phyloP scores from a whole-genome alignment of 2,113 vertebrate species.

The Haemorhous mexicanus region DNA sequence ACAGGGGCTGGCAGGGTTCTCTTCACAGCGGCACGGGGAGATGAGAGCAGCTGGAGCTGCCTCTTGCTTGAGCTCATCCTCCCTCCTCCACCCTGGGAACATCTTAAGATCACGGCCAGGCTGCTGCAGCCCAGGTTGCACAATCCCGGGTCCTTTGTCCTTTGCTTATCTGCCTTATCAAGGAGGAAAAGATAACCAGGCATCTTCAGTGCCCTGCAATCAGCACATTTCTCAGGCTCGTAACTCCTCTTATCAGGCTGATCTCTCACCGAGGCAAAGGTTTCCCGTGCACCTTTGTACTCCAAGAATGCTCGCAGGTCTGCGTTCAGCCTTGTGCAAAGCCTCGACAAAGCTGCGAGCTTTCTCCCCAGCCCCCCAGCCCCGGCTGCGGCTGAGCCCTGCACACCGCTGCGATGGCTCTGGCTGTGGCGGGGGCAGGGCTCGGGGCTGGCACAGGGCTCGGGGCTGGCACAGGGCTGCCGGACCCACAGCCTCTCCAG shows the following conservation, averaged over 20 bases:
- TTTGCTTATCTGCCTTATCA: slow-evolving; percentile 58
- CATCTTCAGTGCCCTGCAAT: slow-evolving; percentile 35
- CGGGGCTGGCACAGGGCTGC: background rate
- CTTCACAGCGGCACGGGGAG: rapidly evolving
- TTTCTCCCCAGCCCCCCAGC: background rate
- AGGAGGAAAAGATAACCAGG: slow-evolving; percentile 47
- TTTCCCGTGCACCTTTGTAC: slow-evolving; percentile 77
- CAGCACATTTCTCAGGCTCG: slow-evolving; percentile 50
- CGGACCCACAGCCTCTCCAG: background rate
- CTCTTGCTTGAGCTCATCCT: background rate
- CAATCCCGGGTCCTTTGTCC: slow-evolving; percentile 45
- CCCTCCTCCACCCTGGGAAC: background rate
- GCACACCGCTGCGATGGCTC: rapidly evolving
- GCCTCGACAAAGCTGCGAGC: background rate
- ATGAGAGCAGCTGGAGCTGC: background rate
- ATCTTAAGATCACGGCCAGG: background rate
- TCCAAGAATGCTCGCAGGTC: slow-evolving; percentile 66
- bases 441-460: background rate
- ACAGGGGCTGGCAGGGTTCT: background rate
- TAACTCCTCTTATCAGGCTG: slow-evolving; percentile 52
- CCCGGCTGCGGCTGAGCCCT: background rate
- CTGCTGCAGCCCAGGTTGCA: slow-evolving; percentile 2
- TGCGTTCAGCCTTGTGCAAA: slow-evolving; percentile 43
- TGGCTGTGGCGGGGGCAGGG: background rate
- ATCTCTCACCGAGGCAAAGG: slow-evolving; percentile 47